phyloP scores from a whole-genome alignment of 2,113 vertebrate species.

The Solea solea region DNA sequence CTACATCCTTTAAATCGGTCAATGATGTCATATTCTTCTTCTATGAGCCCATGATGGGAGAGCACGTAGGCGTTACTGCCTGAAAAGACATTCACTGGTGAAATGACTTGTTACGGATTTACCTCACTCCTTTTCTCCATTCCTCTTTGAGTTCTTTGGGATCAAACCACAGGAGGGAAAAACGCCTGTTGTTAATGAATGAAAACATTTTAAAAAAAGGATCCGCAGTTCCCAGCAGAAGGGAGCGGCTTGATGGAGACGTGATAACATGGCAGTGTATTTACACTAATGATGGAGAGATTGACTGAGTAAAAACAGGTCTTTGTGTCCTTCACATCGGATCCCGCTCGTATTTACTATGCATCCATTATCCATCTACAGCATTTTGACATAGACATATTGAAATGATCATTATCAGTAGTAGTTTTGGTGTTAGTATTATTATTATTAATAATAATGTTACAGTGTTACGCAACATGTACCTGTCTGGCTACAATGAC shows the following conservation, averaged over 20 bases:
- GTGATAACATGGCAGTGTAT: background rate
- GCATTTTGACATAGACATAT: too few relatives aligned
- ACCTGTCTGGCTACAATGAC: constrained; percentile 14
- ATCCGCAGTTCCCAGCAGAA: background rate
- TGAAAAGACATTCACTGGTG: too few relatives aligned
- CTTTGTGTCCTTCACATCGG: constrained; percentile 1
- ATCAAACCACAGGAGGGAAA: background rate
- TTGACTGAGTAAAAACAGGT: background rate
- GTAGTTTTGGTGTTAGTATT: too few relatives aligned
- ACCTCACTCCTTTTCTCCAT: background rate
- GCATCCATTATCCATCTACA: too few relatives aligned
- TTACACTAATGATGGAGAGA: constrained; percentile 12
- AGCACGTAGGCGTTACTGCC: too few relatives aligned
- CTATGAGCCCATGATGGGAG: too few relatives aligned
- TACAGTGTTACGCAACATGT: background rate
- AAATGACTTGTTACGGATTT: background rate
- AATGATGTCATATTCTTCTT: too few relatives aligned
- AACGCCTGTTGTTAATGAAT: background rate
- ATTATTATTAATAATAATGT: background rate
- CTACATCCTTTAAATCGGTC: too few relatives aligned
- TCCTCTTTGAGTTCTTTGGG: background rate
- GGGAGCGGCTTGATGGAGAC: constrained; percentile 23
- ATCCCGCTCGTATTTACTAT: background rate
- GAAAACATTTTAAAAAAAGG: too few relatives aligned
- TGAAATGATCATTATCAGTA: background rate